Evolutionary conservation across 2,888 invertebrate genomes (phyloP), one percentile per base, ranked within the genome.

Genomic region (Meta bourneti): DNA sequence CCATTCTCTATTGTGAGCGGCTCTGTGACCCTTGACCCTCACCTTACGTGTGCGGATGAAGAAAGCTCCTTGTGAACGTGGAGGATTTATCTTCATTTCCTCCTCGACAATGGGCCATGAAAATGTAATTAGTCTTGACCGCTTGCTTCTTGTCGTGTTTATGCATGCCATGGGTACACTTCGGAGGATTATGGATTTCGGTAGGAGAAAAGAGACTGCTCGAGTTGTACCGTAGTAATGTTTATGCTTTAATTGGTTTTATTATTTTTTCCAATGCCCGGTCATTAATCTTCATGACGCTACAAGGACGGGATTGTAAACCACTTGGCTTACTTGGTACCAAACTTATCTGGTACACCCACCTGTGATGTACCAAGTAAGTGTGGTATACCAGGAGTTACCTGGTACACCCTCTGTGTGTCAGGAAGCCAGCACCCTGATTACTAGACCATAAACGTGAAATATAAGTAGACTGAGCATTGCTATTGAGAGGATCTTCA

Each of bases 71-170:
- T 61, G 61, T 34, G 34, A 34, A 34, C 34, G 34, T 34, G 4
- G 11, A 51, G 75, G 54, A 84, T 84, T 84, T 84, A 84, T 84
- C 84, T 84, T 84, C 84, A 84, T 84, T 84, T 84, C 54, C 84
- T 61, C 34, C 19, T 16, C 52, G 52, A 86, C 86, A 86, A 86
- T 86, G 70, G 77, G 72, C 82, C 75, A 84, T 84, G 74, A 80
- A 61, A 87, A 79, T 48, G 80, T 80, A 87, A 87, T 87, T 80
- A 80, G 87, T 61, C 74, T 48, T 6, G 52, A 72, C 84, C 52
- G 54, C 70, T 82, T 82, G 51, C 20, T 61, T 16, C n/a, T 72
- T 52, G 80, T 69, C 13, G 51, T 20, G 74, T 74, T 69, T 1
- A 69, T 13, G 16, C 69, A 69, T 11, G 16, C 11, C 69, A 69